Percentiles rank a stretch among this genome's conserved stretches.
These are phyloP conservation scores for Tetramorium simillimum DNA, from an alignment of 1,140 invertebrate genomes.

Conservation along the genomic window DNA sequence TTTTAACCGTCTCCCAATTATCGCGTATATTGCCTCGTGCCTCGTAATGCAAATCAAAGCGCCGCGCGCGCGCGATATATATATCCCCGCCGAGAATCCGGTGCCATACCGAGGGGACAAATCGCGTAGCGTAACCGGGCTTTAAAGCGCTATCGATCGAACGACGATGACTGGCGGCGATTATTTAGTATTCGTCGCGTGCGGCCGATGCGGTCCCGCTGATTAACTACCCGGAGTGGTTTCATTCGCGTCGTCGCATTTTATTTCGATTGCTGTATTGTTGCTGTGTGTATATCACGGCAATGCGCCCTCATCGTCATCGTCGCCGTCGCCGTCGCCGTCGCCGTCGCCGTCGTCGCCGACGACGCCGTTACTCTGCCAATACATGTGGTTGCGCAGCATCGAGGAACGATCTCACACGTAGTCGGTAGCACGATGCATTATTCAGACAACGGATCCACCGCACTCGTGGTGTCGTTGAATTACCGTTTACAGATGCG, in stretches of 20 bases:
- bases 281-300: background rate
- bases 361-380: background rate
- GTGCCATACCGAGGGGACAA: slow-evolving; percentile 10
- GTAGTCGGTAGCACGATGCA: slow-evolving; percentile 43
- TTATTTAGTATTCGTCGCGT: slow-evolving; percentile 56
- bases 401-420: slow-evolving; percentile 50
- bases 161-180: slow-evolving; percentile 48
- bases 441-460: slow-evolving; percentile 57
- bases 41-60: slow-evolving; percentile 23
- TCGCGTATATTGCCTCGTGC: slow-evolving; percentile 15
- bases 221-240: slow-evolving; percentile 49
- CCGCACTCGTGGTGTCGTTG: slow-evolving; percentile 35
- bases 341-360: background rate
- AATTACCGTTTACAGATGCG: slow-evolving; percentile 61
- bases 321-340: background rate
- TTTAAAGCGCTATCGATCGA: slow-evolving; percentile 49
- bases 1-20: slow-evolving; percentile 33
- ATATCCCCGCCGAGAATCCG: background rate
- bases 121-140: slow-evolving; percentile 17
- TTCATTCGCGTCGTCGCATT: slow-evolving; percentile 38
- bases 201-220: slow-evolving; percentile 42
- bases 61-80: background rate
- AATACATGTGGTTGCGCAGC: slow-evolving; percentile 21
- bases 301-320: background rate
- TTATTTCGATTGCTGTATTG: slow-evolving; percentile 53